Percentiles rank a stretch among this genome's conserved stretches.
These are phyloP conservation scores for Spea multiplicata DNA, from an alignment of 2,113 vertebrate species.

Conservation along the genomic window DNA sequence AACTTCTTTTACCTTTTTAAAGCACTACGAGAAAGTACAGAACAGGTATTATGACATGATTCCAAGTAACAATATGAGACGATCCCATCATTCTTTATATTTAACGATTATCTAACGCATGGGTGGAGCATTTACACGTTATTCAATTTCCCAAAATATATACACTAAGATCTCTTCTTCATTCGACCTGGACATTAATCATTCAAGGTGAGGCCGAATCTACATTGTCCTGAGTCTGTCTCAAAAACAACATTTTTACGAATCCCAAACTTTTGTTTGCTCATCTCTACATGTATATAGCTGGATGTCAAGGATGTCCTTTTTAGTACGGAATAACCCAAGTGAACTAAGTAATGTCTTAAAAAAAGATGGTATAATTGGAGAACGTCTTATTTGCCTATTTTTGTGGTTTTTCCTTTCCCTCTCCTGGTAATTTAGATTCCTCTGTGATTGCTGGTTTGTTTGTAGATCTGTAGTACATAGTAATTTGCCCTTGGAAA, in stretches of 20 bases:
- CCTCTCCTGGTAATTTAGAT: constrained; percentile 61
- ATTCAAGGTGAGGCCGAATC: no score
- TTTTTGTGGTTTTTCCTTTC: constrained; percentile 57
- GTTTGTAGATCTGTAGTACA: constrained; percentile 58
- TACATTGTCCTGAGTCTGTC: no score
- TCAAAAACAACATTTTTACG: no score
- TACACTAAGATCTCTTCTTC: no score
- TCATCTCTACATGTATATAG: no score
- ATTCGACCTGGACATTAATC: no score
- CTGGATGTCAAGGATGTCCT: no score
- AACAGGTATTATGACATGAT: background rate
- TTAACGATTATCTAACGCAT: background rate
- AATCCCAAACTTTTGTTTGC: no score
- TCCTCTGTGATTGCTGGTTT: constrained; percentile 65
- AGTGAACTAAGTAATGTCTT: constrained; percentile 47
- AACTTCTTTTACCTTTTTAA: constrained; percentile 10
- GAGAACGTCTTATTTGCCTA: constrained; percentile 54
- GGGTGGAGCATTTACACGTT: background rate
- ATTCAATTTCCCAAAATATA: background rate
- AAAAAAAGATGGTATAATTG: constrained; percentile 41
- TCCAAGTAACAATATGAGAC: background rate
- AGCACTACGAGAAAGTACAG: background rate
- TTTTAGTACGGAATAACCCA: constrained; percentile 41
- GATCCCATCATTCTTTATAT: background rate
- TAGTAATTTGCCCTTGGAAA: constrained; percentile 61